These are phyloP conservation scores for Bombus haemorrhoidalis DNA, from an alignment of 1,140 invertebrate genomes.

Conservation along the genomic window DNA sequence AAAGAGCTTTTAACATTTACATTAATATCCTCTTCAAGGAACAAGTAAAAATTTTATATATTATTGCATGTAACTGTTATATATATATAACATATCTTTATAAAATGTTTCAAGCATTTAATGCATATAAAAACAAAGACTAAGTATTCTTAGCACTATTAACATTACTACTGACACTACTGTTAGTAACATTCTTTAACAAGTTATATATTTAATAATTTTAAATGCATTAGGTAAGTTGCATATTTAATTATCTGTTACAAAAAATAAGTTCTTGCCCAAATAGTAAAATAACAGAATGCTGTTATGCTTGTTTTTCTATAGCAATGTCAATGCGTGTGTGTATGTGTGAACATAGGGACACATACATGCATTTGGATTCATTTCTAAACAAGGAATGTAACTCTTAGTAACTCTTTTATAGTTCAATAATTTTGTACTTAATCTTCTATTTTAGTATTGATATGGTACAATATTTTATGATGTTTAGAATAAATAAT, in stretches of 20 bases:
- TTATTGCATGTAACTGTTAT: constrained; percentile 42
- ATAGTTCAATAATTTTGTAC: neutral
- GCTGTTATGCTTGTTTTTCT: constrained; percentile 33
- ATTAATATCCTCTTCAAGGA: constrained; percentile 21
- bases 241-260: constrained; percentile 28
- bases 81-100: neutral
- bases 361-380: constrained; percentile 33
- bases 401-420: constrained; percentile 9
- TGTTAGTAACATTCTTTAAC: neutral
- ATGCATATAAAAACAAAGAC: neutral
- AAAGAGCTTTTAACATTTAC: constrained; percentile 16
- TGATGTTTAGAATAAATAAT: neutral
- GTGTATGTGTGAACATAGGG: constrained; percentile 29
- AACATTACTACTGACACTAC: neutral
- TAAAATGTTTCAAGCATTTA: neutral
- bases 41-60: neutral
- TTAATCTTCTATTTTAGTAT: neutral
- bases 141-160: neutral
- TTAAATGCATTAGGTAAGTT: constrained; percentile 1
- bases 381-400: constrained; percentile 26
- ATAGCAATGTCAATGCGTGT: constrained; percentile 10
- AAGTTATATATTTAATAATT: constrained; percentile 6
- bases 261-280: constrained; percentile 10
- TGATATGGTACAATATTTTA: neutral
- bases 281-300: constrained; percentile 31